phyloP scores from a whole-genome alignment of 2,888 invertebrate genomes.

The Lydus trimaculatus region DNA sequence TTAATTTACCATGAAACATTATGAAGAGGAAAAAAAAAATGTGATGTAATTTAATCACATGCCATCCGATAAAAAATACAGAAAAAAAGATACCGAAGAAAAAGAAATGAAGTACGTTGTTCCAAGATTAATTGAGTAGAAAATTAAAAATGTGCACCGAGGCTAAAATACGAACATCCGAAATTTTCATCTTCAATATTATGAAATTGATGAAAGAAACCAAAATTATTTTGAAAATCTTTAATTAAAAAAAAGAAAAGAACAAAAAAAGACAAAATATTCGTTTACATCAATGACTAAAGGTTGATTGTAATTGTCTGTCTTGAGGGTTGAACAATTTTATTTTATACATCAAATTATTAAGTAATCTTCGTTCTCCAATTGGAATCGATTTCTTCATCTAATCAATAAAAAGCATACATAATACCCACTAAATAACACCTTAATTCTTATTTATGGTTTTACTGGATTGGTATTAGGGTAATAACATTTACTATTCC shows the following conservation, averaged over 20 bases:
- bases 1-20: constrained; percentile 14
- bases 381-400: constrained; percentile 1
- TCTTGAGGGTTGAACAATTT: not conserved
- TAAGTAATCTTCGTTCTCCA: not conserved
- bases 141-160: constrained; percentile 12
- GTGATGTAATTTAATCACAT: constrained; percentile 12
- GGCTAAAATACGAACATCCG: constrained; percentile 1
- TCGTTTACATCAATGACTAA: not conserved
- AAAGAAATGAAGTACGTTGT: constrained; percentile 8
- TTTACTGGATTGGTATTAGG: not conserved
- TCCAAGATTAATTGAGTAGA: constrained; percentile 16
- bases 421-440: constrained; percentile 11
- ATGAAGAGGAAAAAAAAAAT: constrained; percentile 8
- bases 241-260: not conserved
- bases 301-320: not conserved
- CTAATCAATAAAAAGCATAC: constrained; percentile 1
- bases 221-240: not conserved
- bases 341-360: constrained; percentile 1
- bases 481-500: not conserved
- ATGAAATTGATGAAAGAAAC: not conserved
- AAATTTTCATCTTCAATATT: not conserved
- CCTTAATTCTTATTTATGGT: constrained; percentile 14
- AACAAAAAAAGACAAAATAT: not conserved
- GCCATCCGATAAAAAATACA: constrained; percentile 1
- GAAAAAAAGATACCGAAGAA: not conserved